phyloP scores from a whole-genome alignment of 2,888 invertebrate species.

The Caenorhabditis sinica region DNA sequence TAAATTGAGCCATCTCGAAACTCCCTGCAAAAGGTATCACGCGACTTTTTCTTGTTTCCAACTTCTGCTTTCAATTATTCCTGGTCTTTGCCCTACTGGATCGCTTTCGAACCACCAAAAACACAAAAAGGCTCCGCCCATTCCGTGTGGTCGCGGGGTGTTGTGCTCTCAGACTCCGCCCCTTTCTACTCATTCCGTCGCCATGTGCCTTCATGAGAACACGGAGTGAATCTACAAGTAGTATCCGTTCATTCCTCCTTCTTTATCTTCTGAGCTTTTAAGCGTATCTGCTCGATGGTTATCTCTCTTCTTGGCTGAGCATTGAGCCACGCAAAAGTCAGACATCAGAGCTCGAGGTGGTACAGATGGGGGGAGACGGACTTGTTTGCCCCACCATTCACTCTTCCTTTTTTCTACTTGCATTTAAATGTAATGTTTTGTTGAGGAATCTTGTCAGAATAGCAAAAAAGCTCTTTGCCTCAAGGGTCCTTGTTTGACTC shows the following conservation, averaged over 20 bases:
- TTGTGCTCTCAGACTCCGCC: constrained; percentile 46
- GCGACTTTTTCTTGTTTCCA: constrained; percentile 28
- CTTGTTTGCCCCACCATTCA: constrained; percentile 43
- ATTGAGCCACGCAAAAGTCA: constrained; percentile 29
- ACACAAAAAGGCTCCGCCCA: constrained; percentile 37
- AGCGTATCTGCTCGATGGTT: constrained; percentile 15
- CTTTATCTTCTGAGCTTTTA: constrained; percentile 18
- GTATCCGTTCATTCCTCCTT: constrained; percentile 7
- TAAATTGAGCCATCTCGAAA: constrained; percentile 36
- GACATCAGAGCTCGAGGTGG: constrained; percentile 47
- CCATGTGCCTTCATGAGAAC: constrained; percentile 18
- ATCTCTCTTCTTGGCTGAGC: constrained; percentile 8
- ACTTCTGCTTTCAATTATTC: constrained; percentile 17
- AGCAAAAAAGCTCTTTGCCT: constrained; percentile 25
- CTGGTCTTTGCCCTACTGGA: constrained; percentile 6
- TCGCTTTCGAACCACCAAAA: constrained; percentile 28
- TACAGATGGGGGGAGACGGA: constrained; percentile 23
- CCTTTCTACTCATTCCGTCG: constrained; percentile 46
- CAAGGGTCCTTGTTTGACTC: constrained; percentile 27
- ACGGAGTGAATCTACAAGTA: neutral
- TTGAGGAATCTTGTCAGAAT: constrained; percentile 36
- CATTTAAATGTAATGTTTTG: constrained; percentile 51
- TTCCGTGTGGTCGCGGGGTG: constrained; percentile 8
- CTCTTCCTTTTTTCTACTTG: constrained; percentile 16
- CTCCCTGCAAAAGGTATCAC: constrained; percentile 28